Evolutionary conservation across 1,140 invertebrate species (phyloP), one percentile per base, ranked within the genome.

Genomic region (Drosophila oshimai): DNA sequence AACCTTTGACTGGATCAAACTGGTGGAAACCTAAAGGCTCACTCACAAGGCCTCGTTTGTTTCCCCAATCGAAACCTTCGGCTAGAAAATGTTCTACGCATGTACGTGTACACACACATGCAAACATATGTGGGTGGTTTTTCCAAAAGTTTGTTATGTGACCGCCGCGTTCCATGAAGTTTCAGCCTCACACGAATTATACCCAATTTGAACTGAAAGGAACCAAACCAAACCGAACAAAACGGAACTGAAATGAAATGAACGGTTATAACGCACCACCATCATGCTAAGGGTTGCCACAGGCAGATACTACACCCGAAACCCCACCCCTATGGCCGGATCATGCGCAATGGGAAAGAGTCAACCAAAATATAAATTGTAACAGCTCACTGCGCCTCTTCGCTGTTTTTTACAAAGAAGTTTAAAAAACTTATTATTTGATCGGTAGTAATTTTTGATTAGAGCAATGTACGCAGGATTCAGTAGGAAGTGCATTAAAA

Each of bases 141-240:
- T 64, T 57, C 37, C 37, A 31, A 50, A 74, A 74, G 54, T 76
- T 69, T 57, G 53, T 69, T 76, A 74, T 72, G 60, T 55, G 60
- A 54, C 50, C 47, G 41, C 47, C 53, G 58, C 53, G 61, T 54
- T 71, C 49, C 54, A 49, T 73, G 37, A 68, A 65, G 57, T 74
- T 64, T 78, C 64, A 46, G 79, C 74, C 80, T 61, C 33, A 64
- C 61, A 53, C 78, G 64, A 64, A 81, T 60, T 81, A 81, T 73
- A 60, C 41, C 50, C 42, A 81, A 76, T 81, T 67, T 55, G 42
- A 81, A 81, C 77, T 81, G 46, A 80, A 67, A 39, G 26, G 26
- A 58, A 60, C 37, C 37, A 58, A 60, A 33, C 53, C 36, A 34
- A 62, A 54, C n/a, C n/a, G n/a, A 44, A 36, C 54, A 60, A 37